Evolutionary conservation across 2,113 vertebrate genomes (phyloP).

Genomic region (Trogon surrucura): DNA sequence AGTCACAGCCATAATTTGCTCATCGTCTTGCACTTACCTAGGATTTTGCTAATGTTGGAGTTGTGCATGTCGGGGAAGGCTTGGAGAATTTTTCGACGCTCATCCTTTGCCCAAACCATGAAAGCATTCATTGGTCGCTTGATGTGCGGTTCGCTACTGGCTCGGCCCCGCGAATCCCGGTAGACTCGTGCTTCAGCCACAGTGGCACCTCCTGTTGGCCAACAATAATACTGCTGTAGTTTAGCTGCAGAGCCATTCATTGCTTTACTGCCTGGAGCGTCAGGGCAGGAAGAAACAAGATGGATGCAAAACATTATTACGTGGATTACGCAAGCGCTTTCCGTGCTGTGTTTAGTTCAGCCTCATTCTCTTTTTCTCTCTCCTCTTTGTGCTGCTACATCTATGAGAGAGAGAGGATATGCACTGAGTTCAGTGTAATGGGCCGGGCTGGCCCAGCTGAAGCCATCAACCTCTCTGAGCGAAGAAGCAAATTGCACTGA

Average conservation of each 20-base stretch:
- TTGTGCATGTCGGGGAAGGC: constrained; percentile 99
- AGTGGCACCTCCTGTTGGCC: constrained; percentile 97
- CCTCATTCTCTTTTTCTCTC: not conserved
- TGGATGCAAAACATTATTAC: constrained; percentile 81
- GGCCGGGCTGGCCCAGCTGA: not conserved
- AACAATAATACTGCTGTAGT: constrained; percentile 95
- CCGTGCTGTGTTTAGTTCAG: constrained; percentile 20
- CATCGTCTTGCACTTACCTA: constrained; percentile 82
- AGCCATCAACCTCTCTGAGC: not conserved
- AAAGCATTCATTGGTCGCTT: constrained; percentile 99
- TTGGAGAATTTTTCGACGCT: constrained; percentile 98
- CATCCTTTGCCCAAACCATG: constrained; percentile 99
- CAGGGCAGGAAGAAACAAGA: constrained; percentile 87
- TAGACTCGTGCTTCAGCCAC: constrained; percentile 95
- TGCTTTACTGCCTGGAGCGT: constrained; percentile 86
- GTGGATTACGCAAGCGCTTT: not conserved
- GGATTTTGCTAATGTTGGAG: constrained; percentile 99
- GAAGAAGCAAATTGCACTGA: not conserved
- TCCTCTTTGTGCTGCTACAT: not conserved
- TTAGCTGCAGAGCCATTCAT: constrained; percentile 93
- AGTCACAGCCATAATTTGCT: too few species aligned
- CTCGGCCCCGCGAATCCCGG: constrained; percentile 93
- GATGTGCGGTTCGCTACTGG: constrained; percentile 98
- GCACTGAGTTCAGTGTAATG: not conserved
- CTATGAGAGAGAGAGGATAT: not conserved